phyloP scores from a whole-genome alignment of 2,888 invertebrate species.

The Ophion obscuratus region DNA sequence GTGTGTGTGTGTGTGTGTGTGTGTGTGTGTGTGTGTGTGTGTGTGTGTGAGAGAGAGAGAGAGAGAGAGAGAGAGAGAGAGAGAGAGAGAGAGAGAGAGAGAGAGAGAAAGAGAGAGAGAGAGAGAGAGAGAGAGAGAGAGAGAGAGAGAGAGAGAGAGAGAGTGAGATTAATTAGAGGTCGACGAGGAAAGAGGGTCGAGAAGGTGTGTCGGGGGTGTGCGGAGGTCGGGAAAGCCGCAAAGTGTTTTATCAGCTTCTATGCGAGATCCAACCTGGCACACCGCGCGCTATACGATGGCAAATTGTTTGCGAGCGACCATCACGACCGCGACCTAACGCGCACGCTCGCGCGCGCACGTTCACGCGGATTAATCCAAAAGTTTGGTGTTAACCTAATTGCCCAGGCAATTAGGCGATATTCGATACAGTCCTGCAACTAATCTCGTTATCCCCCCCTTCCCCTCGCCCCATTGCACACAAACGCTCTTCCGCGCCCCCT shows the following conservation, averaged over 20 bases:
- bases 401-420: slow-evolving; percentile 60
- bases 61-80: no score
- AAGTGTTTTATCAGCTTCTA: slow-evolving; percentile 6
- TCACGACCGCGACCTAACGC: background rate
- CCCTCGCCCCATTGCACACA: background rate
- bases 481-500: background rate
- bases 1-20: no score
- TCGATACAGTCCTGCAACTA: slow-evolving; percentile 36
- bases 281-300: background rate
- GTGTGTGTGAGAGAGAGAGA: no score
- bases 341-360: background rate
- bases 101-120: no score
- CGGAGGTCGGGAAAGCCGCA: background rate
- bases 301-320: background rate
- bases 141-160: no score
- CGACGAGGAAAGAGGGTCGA: background rate
- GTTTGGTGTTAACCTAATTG: slow-evolving; percentile 79
- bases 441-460: slow-evolving; percentile 22
- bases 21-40: no score
- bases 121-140: no score
- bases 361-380: slow-evolving; percentile 73
- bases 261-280: background rate
- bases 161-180: background rate
- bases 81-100: no score
- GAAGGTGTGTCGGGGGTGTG: background rate